Conservation (phyloP, 2,888 invertebrate genomes). For the Mystacides longicornis region DNA sequence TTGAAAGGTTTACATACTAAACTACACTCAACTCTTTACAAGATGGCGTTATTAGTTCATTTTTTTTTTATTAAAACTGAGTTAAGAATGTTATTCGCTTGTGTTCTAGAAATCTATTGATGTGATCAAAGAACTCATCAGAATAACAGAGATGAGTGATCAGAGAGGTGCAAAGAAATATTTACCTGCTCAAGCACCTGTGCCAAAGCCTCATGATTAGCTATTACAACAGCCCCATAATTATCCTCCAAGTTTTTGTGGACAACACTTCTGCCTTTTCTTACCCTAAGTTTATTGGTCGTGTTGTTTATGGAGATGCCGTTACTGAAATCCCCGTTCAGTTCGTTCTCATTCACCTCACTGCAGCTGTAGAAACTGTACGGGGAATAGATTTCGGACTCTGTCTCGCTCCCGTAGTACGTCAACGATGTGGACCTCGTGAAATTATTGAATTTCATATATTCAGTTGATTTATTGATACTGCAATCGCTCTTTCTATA, state of each 20-base stretch:
- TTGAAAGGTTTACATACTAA: too few species aligned
- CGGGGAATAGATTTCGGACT: slow-evolving; percentile 77
- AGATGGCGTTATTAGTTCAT: too few species aligned
- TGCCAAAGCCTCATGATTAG: slow-evolving; percentile 83
- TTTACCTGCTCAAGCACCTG: slow-evolving; percentile 81
- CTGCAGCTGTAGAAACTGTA: slow-evolving; percentile 67
- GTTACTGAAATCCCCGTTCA: slow-evolving; percentile 33
- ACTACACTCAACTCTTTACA: too few species aligned
- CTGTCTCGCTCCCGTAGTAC: slow-evolving; percentile 77
- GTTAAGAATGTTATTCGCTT: too few species aligned
- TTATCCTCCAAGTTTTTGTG: slow-evolving; percentile 83
- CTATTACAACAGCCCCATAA: slow-evolving; percentile 82
- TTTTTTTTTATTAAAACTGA: too few species aligned
- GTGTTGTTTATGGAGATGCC: slow-evolving; percentile 44
- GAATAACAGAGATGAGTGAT: slow-evolving; percentile 1
- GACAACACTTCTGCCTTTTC: slow-evolving; percentile 75
- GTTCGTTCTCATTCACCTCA: slow-evolving; percentile 46
- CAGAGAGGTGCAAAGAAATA: slow-evolving; percentile 8
- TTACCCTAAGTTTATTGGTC: slow-evolving; percentile 61
- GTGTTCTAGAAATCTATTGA: too few species aligned
- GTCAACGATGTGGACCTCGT: slow-evolving; percentile 63
- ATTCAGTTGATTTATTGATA: slow-evolving; percentile 45
- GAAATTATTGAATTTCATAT: slow-evolving; percentile 54
- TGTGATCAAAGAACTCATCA: background rate
- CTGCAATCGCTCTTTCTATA: slow-evolving; percentile 46